Base-by-base conservation (phyloP, 2,888 invertebrate genomes). In the Amaurobius ferox region DNA sequence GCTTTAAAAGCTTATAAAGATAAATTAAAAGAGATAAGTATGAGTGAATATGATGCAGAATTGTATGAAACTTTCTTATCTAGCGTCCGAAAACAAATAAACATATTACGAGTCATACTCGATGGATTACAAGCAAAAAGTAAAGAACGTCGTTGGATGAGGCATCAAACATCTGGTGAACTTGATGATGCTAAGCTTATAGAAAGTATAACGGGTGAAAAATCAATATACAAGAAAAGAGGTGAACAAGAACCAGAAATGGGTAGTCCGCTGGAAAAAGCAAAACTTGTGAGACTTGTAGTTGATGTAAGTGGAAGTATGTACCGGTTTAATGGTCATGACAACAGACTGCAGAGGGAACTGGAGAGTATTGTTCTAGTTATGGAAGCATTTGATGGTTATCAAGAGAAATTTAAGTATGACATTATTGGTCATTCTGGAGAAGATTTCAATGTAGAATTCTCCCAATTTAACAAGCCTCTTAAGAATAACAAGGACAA, bases 271-370 rank as follows among this genome's bases (percentile, higher is more conserved):
- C 96, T 96, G 88, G 94, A 95, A 88, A 95, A 95, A 90, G 97
- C 98, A 1, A 99, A 98, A 92, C 93, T 96, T 2, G 92, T 98
- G 62, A 93, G 95, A 79, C 92, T 98, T 0, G 94, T 98, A 0
- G 94, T 97, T 0, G 99, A 99, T 92, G 97, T 98, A 0, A 98
- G 97, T 1, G 98, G 98, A 1, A 97, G 97, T 89, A 98, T 98
- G 98, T 98, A 98, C 91, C 94, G 97, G 93, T 98, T 98, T 91
- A 98, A 99, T 91, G 95, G 98, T 0, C 96, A 97, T 92, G 99
- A 99, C 92, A 95, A 96, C 0, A 94, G 98, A 74, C 93, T 99
- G 79, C 97, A 98, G 90, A 94, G 98, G 86, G 95, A 97, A 89
- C 93, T 98, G 92, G 97, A 98, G 91, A 96, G 96, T 0, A 95